Base-by-base conservation (phyloP, 2,113 vertebrate species). In the Microcebus griseorufus region DNA sequence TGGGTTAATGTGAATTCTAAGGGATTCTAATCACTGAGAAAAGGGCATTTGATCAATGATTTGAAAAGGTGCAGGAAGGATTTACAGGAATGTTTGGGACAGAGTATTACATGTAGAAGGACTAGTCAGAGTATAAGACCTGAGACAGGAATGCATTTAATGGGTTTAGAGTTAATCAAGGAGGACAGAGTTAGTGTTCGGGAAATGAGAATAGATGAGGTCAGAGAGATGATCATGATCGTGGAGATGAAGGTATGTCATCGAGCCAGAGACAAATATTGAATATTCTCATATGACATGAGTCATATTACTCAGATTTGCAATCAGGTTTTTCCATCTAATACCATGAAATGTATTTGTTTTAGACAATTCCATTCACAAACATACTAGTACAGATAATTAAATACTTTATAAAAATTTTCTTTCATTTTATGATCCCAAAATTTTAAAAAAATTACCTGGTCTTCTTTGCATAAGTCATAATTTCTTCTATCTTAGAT, bases 221-320 rank as follows among this genome's bases (percentile, higher is more conserved):
- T 62, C 7, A 23, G 22, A 53, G 23, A n/a, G 6, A 53, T 45
- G 39, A 39, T 25, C 60, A 51, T 2, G 18, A 7, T 58, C 29
- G 34, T 27, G 7, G 8, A 84, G 16, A 37, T 18, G 13, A 60
- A 67, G 25, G 0, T 60, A 12, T 22, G 25, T 23, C 55, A 60
- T 65, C 18, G 18, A 67, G 5, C 10, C 6, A 75, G 6, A 1
- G 25, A 55, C 48, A 82, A 62, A 34, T 75, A 42, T 16, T 55
- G 10, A 62, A 18, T 72, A 42, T 60, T n/a, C 4, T 39, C 3
- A 0, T 1, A 1, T n/a, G 22, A 69, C 1, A 0, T n/a, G 22
- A 69, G 2, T 65, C 27, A 27, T 39, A 6, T 45, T 32, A 53
- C 6, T 42, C 16, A 92, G 14, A 73, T 6, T 60, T 83, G 72